Percentiles rank a stretch among this genome's conserved stretches.
Evolutionary conservation across 2,113 vertebrate species (phyloP).

Genomic region (Elephas maximus): DNA sequence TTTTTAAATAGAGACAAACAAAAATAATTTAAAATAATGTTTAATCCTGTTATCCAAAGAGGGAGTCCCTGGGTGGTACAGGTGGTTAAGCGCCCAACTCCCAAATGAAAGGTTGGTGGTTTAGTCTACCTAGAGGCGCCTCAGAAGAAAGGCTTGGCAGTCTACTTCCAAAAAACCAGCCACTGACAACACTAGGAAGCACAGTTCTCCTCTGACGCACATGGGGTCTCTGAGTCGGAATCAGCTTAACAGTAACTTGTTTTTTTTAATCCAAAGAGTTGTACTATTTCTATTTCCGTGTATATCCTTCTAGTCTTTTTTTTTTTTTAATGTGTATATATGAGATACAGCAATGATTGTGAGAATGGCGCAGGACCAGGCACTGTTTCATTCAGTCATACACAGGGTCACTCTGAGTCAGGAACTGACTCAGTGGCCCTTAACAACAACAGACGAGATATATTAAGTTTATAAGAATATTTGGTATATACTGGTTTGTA

Average conservation of each 20-base stretch:
- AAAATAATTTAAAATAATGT: slow-evolving; percentile 17
- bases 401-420: too few species aligned
- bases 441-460: background rate
- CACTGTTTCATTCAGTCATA: too few species aligned
- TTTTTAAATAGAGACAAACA: background rate
- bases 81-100: background rate
- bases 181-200: background rate
- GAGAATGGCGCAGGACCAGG: too few species aligned
- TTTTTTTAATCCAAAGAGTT: background rate
- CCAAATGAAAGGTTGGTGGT: background rate
- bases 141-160: background rate
- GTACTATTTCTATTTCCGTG: background rate
- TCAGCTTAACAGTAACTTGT: too few species aligned
- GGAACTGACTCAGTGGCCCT: too few species aligned
- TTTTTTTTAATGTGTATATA: background rate
- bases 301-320: background rate
- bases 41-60: slow-evolving; percentile 32
- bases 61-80: background rate
- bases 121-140: background rate
- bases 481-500: background rate
- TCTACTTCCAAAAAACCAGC: background rate
- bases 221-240: too few species aligned
- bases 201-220: too few species aligned
- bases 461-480: slow-evolving; percentile 12
- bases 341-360: background rate